Percentiles rank a stretch among this genome's conserved stretches.
phyloP scores from a whole-genome alignment of 2,888 invertebrate species.

The Aleiodes leptofemur region DNA sequence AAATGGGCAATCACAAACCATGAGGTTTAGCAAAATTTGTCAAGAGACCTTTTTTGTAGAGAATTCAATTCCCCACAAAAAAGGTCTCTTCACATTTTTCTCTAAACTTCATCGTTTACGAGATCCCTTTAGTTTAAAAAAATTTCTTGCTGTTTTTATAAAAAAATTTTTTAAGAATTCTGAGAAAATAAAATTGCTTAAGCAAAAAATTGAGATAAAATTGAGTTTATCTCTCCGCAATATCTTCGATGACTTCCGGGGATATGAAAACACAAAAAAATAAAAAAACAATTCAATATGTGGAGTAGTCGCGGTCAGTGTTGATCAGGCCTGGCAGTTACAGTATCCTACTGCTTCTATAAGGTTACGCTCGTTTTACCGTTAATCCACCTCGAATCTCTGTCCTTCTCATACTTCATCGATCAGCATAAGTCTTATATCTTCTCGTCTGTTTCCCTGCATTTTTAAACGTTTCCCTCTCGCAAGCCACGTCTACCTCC shows the following conservation, averaged over 20 bases:
- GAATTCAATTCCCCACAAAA: not conserved
- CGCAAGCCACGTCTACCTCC: conserved; percentile 10
- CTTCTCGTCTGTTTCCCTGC: conserved; percentile 57
- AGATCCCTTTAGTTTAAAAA: too few species aligned
- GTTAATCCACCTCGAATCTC: conserved; percentile 65
- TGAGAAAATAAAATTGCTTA: conserved; percentile 1
- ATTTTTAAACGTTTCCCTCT: conserved; percentile 29
- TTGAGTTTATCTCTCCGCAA: not conserved
- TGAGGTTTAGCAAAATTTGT: too few species aligned
- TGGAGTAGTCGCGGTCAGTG: conserved; percentile 48
- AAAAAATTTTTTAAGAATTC: not conserved
- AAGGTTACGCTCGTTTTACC: conserved; percentile 68
- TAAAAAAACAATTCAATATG: conserved; percentile 30
- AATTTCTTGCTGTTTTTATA: too few species aligned
- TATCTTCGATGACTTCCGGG: conserved; percentile 22
- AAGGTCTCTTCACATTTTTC: too few species aligned
- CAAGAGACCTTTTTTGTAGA: not conserved
- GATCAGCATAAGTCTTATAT: conserved; percentile 43
- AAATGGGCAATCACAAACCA: too few species aligned
- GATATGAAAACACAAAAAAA: conserved; percentile 6
- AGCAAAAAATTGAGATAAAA: too few species aligned
- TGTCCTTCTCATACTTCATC: conserved; percentile 58
- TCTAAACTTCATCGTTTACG: too few species aligned
- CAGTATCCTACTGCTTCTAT: conserved; percentile 59
- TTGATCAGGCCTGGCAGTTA: conserved; percentile 49